Evolutionary conservation across 2,888 invertebrate species (phyloP), one percentile per base, ranked within the genome.

Genomic region (Phyllotreta striolata): DNA sequence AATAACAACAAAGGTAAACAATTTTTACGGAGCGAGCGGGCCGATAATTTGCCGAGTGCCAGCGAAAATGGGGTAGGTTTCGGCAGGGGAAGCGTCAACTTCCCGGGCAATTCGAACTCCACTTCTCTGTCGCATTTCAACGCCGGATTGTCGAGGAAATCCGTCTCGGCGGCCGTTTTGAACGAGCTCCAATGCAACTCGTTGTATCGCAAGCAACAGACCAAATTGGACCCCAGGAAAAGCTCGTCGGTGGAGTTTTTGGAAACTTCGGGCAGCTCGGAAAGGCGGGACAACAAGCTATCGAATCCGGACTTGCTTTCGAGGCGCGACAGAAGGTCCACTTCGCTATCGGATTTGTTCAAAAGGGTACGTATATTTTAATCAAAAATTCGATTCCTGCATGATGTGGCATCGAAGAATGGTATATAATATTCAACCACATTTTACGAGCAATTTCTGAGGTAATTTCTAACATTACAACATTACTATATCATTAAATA

Each of bases 191-290:
- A 65, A 35, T 60, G 57, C 7, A 63, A 60, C 39, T 9, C 57
- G 24, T 44, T 65, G n/a, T 69, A 65, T 46, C 62, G 35, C 39
- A 56, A 59, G n/a, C 69, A 69, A 46, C 52, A 60, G 55, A 40
- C 52, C 9, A 65, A 64, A 56, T 38, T 67, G 14, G 66, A 67
- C 12, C 51, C 56, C 10, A 61, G 67, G 37, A 69, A 69, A 59
- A 62, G 66, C 6, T 65, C 62, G 35, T 69, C 69, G 10, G 65
- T 63, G 13, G 69, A 69, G 43, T 67, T 54, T 49, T 43, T 69
- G 34, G 66, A 63, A 47, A 62, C 7, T 4, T 24, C 24, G 4
- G 24, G 24, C 24, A 24, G 24, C 24, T 24, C 24, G 24, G 24
- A 24, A 24, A 24, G 24, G 24, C 24, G 14, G 10, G 24, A 43